Base-by-base conservation (phyloP, 2,888 invertebrate species). In the Polyommatus iphigenia region DNA sequence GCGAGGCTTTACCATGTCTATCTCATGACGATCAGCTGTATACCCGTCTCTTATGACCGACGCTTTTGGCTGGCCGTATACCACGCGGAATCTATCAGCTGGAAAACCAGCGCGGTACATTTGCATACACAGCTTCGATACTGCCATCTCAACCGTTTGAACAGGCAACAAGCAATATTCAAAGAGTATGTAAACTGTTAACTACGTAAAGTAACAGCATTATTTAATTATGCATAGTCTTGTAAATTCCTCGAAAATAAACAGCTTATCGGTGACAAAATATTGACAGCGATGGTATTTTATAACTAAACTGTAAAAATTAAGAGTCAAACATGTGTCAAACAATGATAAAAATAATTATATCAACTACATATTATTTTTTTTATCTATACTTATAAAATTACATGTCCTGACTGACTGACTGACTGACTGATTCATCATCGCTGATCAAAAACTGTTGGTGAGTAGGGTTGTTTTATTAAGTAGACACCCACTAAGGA, bases 61-160 rank as follows among this genome's bases (percentile, higher is more conserved):
- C 54, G 24, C 7, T 29, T 67, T 67, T 54, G 54, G 7, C 4
- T 59, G 8, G 32, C 29, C 32, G 46, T 36, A 50, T 15, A 18
- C 15, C 29, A 62, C n/a, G 46, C 71, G 18, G 13, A 15, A 41
- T 18, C 62, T 18, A 5, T 62, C 62, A 41, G n/a, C 18, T 50
- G 13, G 29, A 29, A 29, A 6, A 50, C 50, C 36, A 41, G 72
- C 46, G 13, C 79, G 76, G 32, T 77, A 72, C 41, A 73, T 20
- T 71, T 71, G 76, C 3, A 20, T 15, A 67, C 29, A 67, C 29
- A 67, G 18, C 29, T 32, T 67, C 15, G 67, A 32, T 32, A 67
- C 67, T 32, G 67, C 6, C 67, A 67, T 67, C 32, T 29, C 18
- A 67, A 15, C 67, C 32, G 7, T 29, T 67, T 29, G 15, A 67